These are phyloP conservation scores for Erebia ligea DNA, from an alignment of 2,888 invertebrate genomes.

Conservation along the genomic window DNA sequence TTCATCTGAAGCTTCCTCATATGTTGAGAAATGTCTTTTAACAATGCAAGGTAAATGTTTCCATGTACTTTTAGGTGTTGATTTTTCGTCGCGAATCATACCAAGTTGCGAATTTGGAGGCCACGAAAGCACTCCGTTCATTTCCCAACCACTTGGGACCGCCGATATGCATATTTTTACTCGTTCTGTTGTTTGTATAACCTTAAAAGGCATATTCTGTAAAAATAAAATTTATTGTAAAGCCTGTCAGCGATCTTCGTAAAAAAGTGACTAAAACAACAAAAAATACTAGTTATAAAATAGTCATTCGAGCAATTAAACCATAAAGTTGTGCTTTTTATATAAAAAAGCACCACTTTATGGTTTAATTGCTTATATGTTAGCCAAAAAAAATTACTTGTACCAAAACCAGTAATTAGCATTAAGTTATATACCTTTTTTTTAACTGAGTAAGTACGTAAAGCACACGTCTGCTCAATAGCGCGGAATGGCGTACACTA, in stretches of 20 bases:
- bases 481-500: conserved; percentile 4
- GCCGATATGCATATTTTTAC: conserved; percentile 3
- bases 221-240: conserved; percentile 1
- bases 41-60: conserved; percentile 4
- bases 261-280: conserved; percentile 3
- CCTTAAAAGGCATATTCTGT: conserved; percentile 6
- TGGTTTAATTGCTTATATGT: conserved; percentile 7
- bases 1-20: conserved; percentile 5
- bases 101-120: conserved; percentile 6
- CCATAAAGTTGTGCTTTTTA: conserved; percentile 3
- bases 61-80: conserved; percentile 2
- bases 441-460: conserved; percentile 7
- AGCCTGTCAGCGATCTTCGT: conserved; percentile 1
- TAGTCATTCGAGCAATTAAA: conserved; percentile 5
- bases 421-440: conserved; percentile 5
- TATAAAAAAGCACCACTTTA: conserved; percentile 6
- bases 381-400: neutral
- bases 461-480: conserved; percentile 7
- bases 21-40: conserved; percentile 6
- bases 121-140: conserved; percentile 7
- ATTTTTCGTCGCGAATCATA: conserved; percentile 7
- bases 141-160: conserved; percentile 7
- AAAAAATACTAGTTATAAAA: conserved; percentile 5
- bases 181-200: conserved; percentile 3
- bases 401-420: conserved; percentile 3